Evolutionary conservation across 2,888 invertebrate genomes (phyloP).

Genomic region (Portevinia maculata): DNA sequence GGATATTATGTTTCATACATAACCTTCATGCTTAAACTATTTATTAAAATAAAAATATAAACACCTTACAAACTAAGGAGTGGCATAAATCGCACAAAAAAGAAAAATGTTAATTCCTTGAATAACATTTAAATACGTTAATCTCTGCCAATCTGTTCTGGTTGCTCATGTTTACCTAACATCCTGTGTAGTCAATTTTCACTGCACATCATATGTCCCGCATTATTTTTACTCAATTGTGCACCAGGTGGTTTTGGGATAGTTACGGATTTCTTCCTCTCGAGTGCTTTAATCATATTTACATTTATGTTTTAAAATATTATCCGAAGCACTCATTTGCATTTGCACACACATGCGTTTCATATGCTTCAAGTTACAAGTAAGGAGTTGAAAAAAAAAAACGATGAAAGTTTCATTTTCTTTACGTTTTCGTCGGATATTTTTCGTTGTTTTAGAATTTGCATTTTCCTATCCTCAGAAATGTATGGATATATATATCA

Average conservation of each 20-base stretch:
- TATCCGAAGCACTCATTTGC: constrained; percentile 45
- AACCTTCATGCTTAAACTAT: too few relatives aligned
- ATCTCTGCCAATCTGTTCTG: constrained; percentile 37
- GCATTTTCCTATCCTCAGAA: constrained; percentile 34
- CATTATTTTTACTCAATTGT: constrained; percentile 50
- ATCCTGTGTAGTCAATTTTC: constrained; percentile 49
- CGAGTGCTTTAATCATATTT: constrained; percentile 11
- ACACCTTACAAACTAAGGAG: too few relatives aligned
- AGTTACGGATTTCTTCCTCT: neutral
- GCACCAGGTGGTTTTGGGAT: constrained; percentile 11
- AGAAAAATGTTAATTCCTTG: constrained; percentile 5
- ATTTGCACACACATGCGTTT: constrained; percentile 43
- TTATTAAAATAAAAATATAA: too few relatives aligned
- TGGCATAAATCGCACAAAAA: neutral
- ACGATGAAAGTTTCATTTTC: constrained; percentile 18
- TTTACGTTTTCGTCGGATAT: constrained; percentile 26
- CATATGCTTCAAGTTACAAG: neutral
- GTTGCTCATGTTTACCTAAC: neutral
- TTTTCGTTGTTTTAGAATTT: constrained; percentile 49
- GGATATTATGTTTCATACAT: too few relatives aligned
- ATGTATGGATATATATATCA: neutral
- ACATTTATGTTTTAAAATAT: constrained; percentile 16
- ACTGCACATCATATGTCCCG: constrained; percentile 48
- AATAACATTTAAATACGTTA: constrained; percentile 53
- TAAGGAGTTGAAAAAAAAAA: neutral